These are phyloP conservation scores for Pachypanchax playfairii DNA, from an alignment of 2,113 vertebrate genomes.

Conservation along the genomic window DNA sequence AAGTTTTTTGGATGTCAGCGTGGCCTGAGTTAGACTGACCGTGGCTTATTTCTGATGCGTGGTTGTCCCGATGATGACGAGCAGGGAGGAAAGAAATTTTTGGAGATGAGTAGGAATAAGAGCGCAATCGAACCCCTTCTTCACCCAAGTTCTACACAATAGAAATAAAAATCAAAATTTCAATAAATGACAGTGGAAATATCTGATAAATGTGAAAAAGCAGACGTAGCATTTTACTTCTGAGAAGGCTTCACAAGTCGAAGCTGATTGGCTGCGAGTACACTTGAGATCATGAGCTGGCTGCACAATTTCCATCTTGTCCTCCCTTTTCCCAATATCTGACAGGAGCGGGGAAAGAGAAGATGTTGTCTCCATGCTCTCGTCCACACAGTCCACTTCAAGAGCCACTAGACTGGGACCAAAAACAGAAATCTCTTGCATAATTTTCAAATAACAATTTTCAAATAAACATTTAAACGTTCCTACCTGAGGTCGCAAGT, in stretches of 20 bases:
- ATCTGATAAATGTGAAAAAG: no score
- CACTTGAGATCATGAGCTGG: conserved; percentile 67
- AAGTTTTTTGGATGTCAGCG: not conserved
- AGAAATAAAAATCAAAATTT: not conserved
- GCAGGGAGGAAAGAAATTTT: conserved; percentile 84
- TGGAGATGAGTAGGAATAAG: conserved; percentile 92
- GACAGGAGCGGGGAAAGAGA: conserved; percentile 43
- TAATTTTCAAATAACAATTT: not conserved
- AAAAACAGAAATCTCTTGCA: conserved; percentile 12
- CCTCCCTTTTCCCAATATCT: conserved; percentile 67
- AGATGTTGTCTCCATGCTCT: conserved; percentile 47
- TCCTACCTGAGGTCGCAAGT: conserved; percentile 74
- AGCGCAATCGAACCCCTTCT: conserved; percentile 87
- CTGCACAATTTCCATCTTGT: conserved; percentile 69
- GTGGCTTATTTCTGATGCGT: conserved; percentile 68
- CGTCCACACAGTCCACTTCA: conserved; percentile 85
- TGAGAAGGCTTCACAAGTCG: conserved; percentile 65
- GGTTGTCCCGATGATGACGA: conserved; percentile 69
- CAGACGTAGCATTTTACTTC: conserved; percentile 80
- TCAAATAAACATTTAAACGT: not conserved
- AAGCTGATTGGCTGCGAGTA: conserved; percentile 76
- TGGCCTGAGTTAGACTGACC: conserved; percentile 78
- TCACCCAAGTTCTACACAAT: conserved; percentile 76
- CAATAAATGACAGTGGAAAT: no score
- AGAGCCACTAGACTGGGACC: conserved; percentile 91